phyloP scores from a whole-genome alignment of 2,797 vertebrate genomes.

The Xenops minutus region DNA sequence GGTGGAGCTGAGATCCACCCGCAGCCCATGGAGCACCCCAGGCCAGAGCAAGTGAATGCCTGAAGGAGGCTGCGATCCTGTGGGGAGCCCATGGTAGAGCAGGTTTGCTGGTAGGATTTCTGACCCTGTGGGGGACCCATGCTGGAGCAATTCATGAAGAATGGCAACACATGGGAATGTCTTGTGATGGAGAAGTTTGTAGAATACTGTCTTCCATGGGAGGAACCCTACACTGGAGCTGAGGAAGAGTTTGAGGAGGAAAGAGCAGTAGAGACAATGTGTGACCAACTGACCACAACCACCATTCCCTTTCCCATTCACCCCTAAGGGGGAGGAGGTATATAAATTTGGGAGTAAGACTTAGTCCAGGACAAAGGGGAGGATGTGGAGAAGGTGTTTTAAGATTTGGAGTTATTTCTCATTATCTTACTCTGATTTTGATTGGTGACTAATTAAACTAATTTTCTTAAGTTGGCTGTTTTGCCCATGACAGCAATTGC shows the following conservation, averaged over 20 bases:
- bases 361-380: not conserved
- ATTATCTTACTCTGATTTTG: not conserved
- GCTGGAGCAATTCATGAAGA: not conserved
- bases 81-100: accelerated
- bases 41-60: accelerated
- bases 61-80: not conserved
- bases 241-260: not conserved
- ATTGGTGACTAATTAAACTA: not conserved
- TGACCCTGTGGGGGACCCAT: not conserved
- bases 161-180: not conserved
- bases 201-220: not conserved
- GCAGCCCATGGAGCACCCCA: not conserved
- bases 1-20: not conserved
- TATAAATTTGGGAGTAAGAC: not conserved
- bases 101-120: not conserved
- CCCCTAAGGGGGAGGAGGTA: not conserved
- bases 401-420: not conserved
- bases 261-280: not conserved
- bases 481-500: not conserved
- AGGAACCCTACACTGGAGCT: not conserved
- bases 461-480: not conserved
- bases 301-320: not conserved
- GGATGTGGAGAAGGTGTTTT: not conserved
- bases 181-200: not conserved
- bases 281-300: not conserved